A percentile compares a stretch with the other conserved stretches of the same genome.
Evolutionary conservation across 2,113 vertebrate species (phyloP).

Genomic region (Paramormyrops kingsleyae): DNA sequence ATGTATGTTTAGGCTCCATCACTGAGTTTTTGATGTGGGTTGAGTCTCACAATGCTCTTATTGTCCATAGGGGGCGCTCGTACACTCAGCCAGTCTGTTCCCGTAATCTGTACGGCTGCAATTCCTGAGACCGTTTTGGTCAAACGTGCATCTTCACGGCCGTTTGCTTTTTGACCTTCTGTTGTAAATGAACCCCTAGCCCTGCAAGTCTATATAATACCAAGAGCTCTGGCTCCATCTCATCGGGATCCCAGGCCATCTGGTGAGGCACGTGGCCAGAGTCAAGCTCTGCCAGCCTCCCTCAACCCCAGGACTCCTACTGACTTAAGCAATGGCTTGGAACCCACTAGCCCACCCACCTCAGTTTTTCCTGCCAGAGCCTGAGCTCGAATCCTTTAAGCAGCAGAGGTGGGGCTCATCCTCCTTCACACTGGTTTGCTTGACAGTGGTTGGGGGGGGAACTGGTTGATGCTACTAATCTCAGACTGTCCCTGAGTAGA

Average conservation of each 20-base stretch:
- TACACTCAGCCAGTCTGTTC: background rate
- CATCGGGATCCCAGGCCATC: background rate
- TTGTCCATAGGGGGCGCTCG: background rate
- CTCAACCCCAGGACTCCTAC: background rate
- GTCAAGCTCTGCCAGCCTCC: background rate
- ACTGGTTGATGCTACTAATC: background rate
- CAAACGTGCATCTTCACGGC: background rate
- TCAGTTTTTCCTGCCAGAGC: background rate
- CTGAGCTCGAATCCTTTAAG: background rate
- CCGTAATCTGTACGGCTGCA: background rate
- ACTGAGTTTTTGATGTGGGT: background rate
- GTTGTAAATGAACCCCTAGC: background rate
- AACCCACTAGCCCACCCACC: background rate
- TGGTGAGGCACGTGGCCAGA: constrained; percentile 1
- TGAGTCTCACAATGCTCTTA: background rate
- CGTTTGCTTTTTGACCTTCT: background rate
- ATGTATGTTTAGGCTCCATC: background rate
- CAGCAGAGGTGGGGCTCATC: background rate
- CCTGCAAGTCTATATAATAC: background rate
- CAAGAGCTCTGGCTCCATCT: background rate
- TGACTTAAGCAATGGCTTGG: background rate
- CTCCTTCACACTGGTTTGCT: background rate
- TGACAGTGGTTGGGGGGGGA: background rate
- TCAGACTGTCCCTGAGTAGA: background rate
- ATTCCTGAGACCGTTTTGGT: background rate